Conservation (phyloP, 2,888 invertebrate species). For the Dioctria linearis region DNA sequence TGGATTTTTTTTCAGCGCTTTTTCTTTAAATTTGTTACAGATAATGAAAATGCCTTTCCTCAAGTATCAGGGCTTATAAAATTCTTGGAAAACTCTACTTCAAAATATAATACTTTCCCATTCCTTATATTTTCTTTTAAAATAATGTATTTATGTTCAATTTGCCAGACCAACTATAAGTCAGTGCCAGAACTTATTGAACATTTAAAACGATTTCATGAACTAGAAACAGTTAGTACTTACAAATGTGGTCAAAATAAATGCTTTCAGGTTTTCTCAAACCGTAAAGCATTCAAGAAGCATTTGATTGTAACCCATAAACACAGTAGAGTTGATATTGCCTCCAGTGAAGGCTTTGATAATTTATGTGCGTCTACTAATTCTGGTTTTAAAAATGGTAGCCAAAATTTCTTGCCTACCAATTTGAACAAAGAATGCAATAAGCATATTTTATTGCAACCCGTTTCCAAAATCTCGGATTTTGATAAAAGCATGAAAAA, state of each 20-base stretch:
- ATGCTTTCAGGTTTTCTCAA: background rate
- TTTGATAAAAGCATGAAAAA: background rate
- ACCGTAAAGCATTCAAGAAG: background rate
- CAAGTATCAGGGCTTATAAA: slow-evolving; percentile 15
- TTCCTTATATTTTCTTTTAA: background rate
- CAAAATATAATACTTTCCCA: background rate
- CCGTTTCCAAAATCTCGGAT: background rate
- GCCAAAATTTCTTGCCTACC: background rate
- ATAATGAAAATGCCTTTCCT: slow-evolving; percentile 7
- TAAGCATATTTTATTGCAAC: background rate
- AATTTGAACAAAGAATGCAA: background rate
- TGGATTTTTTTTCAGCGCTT: slow-evolving; percentile 9
- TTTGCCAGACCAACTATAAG: background rate
- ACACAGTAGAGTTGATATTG: background rate
- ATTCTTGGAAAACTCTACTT: background rate
- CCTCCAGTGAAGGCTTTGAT: background rate
- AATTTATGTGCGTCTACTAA: background rate
- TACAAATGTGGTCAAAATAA: background rate
- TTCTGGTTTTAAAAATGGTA: background rate
- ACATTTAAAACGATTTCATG: slow-evolving; percentile 1
- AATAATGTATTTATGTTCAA: slow-evolving; percentile 4
- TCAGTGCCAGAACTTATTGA: background rate
- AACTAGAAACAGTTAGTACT: background rate
- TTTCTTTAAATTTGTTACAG: background rate
- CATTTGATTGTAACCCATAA: background rate